Percentiles rank a stretch among this genome's conserved stretches.
These are phyloP conservation scores for Carcharodon carcharias DNA, from an alignment of 2,797 vertebrate genomes.

Conservation along the genomic window DNA sequence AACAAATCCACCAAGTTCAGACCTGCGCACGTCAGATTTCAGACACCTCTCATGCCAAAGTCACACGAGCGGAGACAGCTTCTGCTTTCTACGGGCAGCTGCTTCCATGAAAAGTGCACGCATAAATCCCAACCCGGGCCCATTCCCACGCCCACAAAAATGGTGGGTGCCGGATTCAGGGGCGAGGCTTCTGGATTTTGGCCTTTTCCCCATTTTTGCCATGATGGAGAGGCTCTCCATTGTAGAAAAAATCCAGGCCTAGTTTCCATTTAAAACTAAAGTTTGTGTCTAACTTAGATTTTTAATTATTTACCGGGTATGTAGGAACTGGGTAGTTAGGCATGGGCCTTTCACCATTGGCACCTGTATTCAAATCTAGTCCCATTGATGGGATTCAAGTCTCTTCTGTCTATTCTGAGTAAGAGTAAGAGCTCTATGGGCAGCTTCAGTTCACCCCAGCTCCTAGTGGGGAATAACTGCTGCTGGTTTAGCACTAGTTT, in stretches of 20 bases:
- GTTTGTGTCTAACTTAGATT: neutral
- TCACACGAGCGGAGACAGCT: too few species aligned
- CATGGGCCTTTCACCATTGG: neutral
- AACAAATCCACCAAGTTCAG: too few species aligned
- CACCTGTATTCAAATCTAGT: neutral
- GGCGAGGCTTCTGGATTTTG: too few species aligned
- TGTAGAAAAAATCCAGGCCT: neutral
- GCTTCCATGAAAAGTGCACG: too few species aligned
- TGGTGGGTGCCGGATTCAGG: too few species aligned
- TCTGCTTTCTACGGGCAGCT: too few species aligned
- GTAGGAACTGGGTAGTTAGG: neutral
- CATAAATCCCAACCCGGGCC: too few species aligned
- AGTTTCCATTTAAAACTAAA: neutral
- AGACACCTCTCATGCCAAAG: too few species aligned
- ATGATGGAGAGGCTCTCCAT: too few species aligned
- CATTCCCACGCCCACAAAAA: too few species aligned
- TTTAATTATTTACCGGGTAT: neutral
- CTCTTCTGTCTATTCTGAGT: neutral
- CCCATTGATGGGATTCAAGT: neutral
- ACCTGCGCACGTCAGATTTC: too few species aligned
- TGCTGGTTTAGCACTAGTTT: neutral
- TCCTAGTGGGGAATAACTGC: neutral
- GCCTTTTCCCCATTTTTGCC: too few species aligned
- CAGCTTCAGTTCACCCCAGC: neutral
- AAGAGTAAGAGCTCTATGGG: neutral